A percentile compares a stretch with the other conserved stretches of the same genome.
Conservation (phyloP, 2,797 vertebrate species). For the Linurgus olivaceus region DNA sequence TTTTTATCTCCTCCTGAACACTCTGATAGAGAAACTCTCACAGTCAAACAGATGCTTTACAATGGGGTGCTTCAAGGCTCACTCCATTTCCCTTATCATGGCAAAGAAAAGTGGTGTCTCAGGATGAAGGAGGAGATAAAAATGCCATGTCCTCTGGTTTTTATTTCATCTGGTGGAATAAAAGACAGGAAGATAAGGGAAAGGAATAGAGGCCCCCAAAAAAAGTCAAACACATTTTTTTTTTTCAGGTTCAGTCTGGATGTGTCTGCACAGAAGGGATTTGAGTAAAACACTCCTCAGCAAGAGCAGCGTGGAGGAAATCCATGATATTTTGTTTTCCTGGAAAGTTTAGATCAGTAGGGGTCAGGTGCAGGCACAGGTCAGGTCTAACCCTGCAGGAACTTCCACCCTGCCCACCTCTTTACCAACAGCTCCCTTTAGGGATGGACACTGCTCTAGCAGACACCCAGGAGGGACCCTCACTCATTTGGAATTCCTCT, state of each 20-base stretch:
- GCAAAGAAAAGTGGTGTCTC: not conserved
- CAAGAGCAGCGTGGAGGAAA: not conserved
- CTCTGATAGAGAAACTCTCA: not conserved
- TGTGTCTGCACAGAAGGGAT: not conserved
- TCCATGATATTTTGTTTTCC: not conserved
- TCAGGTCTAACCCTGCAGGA: not conserved
- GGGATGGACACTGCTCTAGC: not conserved
- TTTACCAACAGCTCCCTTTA: fast-evolving
- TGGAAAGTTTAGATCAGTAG: not conserved
- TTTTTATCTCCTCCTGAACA: not conserved
- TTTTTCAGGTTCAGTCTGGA: not conserved
- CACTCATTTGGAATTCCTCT: too few species aligned
- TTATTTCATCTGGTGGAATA: not conserved
- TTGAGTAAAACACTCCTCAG: not conserved
- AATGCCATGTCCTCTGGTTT: not conserved
- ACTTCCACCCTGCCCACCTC: not conserved
- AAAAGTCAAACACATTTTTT: not conserved
- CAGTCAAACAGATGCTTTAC: not conserved
- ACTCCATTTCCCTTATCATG: constrained; percentile 37
- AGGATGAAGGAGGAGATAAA: constrained; percentile 11
- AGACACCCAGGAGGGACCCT: not conserved
- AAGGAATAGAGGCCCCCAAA: not conserved
- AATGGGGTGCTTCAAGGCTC: not conserved
- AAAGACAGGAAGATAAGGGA: not conserved
- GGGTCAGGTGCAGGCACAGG: not conserved